A percentile compares a stretch with the other conserved stretches of the same genome.
Evolutionary conservation across 1,140 invertebrate genomes (phyloP).

Genomic region (Nautilus pompilius): DNA sequence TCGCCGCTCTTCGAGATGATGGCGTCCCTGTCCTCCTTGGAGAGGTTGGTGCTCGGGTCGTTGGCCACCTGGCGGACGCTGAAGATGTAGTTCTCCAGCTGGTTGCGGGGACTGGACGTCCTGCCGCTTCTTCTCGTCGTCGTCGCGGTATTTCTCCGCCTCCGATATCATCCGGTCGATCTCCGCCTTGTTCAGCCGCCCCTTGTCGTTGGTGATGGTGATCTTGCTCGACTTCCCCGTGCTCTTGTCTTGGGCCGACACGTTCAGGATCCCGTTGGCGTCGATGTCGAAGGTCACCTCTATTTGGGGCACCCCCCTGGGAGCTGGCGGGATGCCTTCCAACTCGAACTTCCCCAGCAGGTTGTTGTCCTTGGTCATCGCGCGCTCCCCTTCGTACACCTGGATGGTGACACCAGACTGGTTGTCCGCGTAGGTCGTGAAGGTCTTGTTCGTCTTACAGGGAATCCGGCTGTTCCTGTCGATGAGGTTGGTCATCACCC

Average conservation of each 20-base stretch:
- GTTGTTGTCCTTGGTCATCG: constrained; percentile 79
- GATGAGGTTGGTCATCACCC: constrained; percentile 61
- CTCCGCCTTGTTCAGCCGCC: constrained; percentile 81
- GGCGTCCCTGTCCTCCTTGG: constrained; percentile 77
- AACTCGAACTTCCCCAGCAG: constrained; percentile 88
- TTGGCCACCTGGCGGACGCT: constrained; percentile 82
- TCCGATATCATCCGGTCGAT: constrained; percentile 96
- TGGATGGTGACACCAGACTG: constrained; percentile 70
- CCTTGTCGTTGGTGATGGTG: constrained; percentile 96
- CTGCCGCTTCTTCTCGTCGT: constrained; percentile 84
- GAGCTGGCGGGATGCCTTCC: constrained; percentile 86
- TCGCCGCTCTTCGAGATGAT: constrained; percentile 88
- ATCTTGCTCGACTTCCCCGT: constrained; percentile 75
- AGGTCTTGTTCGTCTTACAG: constrained; percentile 43
- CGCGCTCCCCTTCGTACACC: constrained; percentile 84
- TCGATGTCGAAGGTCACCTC: constrained; percentile 66
- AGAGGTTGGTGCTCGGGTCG: constrained; percentile 66
- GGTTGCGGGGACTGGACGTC: constrained; percentile 76
- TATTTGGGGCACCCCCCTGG: constrained; percentile 84
- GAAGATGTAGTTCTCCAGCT: constrained; percentile 60
- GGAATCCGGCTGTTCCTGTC: constrained; percentile 60
- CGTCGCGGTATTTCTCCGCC: constrained; percentile 84
- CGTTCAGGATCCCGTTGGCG: constrained; percentile 52
- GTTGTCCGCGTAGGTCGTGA: constrained; percentile 59
- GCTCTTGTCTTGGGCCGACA: constrained; percentile 58